Percentiles rank a stretch among this genome's conserved stretches.
Conservation (phyloP, 2,888 invertebrate species). For the Parnassius apollo region DNA sequence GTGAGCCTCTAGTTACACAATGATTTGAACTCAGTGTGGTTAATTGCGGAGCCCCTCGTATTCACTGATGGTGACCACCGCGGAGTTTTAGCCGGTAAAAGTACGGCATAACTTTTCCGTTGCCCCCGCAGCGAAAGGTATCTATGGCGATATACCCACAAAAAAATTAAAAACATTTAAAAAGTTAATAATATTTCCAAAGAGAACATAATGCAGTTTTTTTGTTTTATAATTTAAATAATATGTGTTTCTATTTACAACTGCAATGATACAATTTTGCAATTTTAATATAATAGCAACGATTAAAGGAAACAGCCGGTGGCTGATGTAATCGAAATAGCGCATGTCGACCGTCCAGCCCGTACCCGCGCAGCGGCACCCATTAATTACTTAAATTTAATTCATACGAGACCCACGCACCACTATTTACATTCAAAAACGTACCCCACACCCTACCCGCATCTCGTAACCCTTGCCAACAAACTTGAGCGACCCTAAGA, state of each 20-base stretch:
- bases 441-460: conserved; percentile 66
- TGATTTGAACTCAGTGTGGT: no score
- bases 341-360: conserved; percentile 37
- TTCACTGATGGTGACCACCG: no score
- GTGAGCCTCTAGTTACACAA: no score
- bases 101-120: no score
- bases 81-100: no score
- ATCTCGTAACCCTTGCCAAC: conserved; percentile 72
- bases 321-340: conserved; percentile 49
- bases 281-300: conserved; percentile 26
- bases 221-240: no score
- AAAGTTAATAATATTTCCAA: no score
- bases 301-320: conserved; percentile 45
- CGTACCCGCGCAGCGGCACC: conserved; percentile 43
- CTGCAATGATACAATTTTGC: not conserved
- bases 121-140: no score
- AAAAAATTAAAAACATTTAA: no score
- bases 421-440: conserved; percentile 81
- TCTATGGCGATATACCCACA: no score
- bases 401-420: conserved; percentile 72
- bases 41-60: no score
- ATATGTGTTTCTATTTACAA: conserved; percentile 1
- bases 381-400: conserved; percentile 81
- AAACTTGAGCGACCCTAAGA: conserved; percentile 76
- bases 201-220: no score